Evolutionary conservation across 2,113 vertebrate species (phyloP), one percentile per base, ranked within the genome.

Genomic region (Corvus cornix): DNA sequence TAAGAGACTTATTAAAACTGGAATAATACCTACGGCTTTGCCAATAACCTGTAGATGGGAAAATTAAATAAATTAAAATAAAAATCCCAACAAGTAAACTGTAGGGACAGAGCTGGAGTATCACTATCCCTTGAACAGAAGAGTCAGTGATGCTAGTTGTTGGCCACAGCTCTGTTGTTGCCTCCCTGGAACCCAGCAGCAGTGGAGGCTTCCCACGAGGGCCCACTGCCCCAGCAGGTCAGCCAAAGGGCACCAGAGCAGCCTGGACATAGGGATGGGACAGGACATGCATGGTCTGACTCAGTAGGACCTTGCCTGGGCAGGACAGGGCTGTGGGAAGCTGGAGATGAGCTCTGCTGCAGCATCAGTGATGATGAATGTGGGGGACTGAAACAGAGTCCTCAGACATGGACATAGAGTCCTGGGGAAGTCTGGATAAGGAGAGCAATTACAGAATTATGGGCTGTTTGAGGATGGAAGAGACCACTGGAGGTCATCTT

Each of bases 261-360:
- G 17, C 5, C 20, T 35, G 27, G 30, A 13, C 12, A 33, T 0
- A 3, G 33, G 19, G 7, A 31, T 43, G 21, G 21, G 9, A 10
- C 0, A 0, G 1, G 2, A 27, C 2, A 0, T 9, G 4, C 5
- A 43, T 28, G 22, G 2, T 10, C 18, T 23, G 6, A 9, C 19
- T 43, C 9, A 2, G 2, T 1, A 6, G 16, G 14, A 19, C 19
- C 16, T 3, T 19, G 7, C 8, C 21, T 19, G 20, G 28, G 18
- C 5, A 70, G 30, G 28, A 8, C 6, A 26, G 33, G 28, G 11
- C 3, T 39, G 7, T 33, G 24, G 33, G 31, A 19, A 89, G 7
- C 35, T 62, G 53, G n/a, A 86, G 17, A 31, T 1, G 0, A 2
- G 4, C 8, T n/a, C 16, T 53, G 10, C 11, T 55, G 20, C 27